Evolutionary conservation across 2,888 invertebrate species (phyloP), one percentile per base, ranked within the genome.

Genomic region (Thysanoteuthis rhombus): DNA sequence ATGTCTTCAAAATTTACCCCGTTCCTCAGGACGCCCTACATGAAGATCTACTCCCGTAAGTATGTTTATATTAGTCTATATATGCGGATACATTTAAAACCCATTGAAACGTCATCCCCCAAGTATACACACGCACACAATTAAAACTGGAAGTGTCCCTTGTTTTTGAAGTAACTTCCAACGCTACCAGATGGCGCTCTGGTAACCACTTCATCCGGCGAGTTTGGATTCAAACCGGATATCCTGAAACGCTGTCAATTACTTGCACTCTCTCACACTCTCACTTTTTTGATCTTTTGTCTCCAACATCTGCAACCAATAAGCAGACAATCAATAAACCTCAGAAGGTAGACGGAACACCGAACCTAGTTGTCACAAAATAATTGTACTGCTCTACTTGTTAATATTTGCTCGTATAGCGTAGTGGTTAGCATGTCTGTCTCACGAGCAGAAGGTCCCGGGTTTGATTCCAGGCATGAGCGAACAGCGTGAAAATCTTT

Each of bases 151-250:
- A 52, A 75, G 36, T 75, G 75, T 75, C 75, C n/a, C n/a, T 75
- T 75, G 75, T 36, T n/a, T 75, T 16, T 75, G 75, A 75, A 75
- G 75, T 36, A 75, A 75, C 75, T 75, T 75, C 75, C n/a, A 52
- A 52, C 25, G 22, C 52, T 25, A 36, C 75, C 75, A 75, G 75
- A 75, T 75, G 75, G 75, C 75, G n/a, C 8, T 58, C 10, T 58
- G 28, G 28, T 58, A n/a, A 75, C 75, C n/a, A 36, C 25, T 52
- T 16, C 75, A 75, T 75, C 75, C 75, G 75, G 75, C n/a, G 36
- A n/a, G 75, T 75, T 75, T 75, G n/a, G 75, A 75, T 75, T 75
- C n/a, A 75, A 75, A 75, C n/a, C 75, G 75, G 75, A 75, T 75
- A 36, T 75, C 75, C 75, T 16, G 36, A 75, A 75, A 75, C 75